Conservation (phyloP, 92 coral and sea anemone genomes). For the Paragorgia papillata region DNA sequence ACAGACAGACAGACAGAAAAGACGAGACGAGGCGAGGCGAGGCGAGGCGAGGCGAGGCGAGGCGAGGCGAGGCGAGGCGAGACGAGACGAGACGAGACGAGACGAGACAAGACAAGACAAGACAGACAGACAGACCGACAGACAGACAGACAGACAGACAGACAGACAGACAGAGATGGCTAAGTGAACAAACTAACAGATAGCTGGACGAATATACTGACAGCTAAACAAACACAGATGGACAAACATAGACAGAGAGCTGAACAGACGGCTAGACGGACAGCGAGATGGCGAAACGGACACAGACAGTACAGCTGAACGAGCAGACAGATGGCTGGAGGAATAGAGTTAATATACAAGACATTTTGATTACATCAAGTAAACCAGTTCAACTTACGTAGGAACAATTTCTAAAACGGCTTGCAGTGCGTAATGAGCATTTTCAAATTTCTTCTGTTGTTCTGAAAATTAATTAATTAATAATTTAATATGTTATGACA, state of each 20-base stretch:
- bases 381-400: conserved; percentile 56
- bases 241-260: conserved; percentile 3
- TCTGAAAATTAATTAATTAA: conserved; percentile 46
- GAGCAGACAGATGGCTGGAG: too few species aligned
- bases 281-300: too few species aligned
- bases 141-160: background rate
- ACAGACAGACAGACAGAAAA: background rate
- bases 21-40: too few species aligned
- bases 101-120: background rate
- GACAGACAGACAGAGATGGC: background rate
- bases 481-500: too few species aligned
- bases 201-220: background rate
- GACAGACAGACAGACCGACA: background rate
- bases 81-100: too few species aligned
- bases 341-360: background rate
- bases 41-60: background rate
- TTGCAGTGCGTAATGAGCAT: conserved; percentile 79
- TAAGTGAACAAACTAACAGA: background rate
- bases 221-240: background rate
- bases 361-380: too few species aligned
- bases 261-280: too few species aligned
- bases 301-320: too few species aligned
- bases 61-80: too few species aligned
- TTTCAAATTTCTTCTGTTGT: conserved; percentile 62
- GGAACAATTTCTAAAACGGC: conserved; percentile 84